Evolutionary conservation across 2,113 vertebrate species (phyloP), one percentile per base, ranked within the genome.

Genomic region (Puma concolor): DNA sequence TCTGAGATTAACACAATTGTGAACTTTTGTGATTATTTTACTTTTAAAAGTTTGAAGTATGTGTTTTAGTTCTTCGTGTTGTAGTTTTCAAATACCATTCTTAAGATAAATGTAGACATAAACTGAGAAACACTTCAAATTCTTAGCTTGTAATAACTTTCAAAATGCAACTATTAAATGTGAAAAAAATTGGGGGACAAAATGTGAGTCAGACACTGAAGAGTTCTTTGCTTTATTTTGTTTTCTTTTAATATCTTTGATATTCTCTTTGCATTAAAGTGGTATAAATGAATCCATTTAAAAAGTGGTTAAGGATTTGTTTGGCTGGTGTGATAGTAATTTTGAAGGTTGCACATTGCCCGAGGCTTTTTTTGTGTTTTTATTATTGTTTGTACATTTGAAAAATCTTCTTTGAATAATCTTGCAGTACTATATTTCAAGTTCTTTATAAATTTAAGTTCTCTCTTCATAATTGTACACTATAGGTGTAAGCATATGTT

Each of bases 371-470:
- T 60, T 95, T 95, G 38, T 98, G 77, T 96, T 92, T 95, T 96
- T 97, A 93, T 96, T 90, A 83, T 67, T 86, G 85, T 98, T 97
- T 98, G 98, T 98, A 98, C 98, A 96, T 96, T 98, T 96, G 98
- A 98, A 92, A 97, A 94, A 98, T 97, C 97, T 67, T 82, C 82
- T 97, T 98, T 89, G 76, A 94, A 48, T 98, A 88, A 93, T 80
- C 38, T 93, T 95, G 63, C 21, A 94, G 79, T 97, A 57, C 94
- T 97, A 64, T 97, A 96, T 96, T 97, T 98, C 88, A 95, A 19
- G 93, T 94, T 93, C 92, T 97, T 96, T 96, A 83, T 87, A 87
- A 97, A 94, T 89, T 87, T 92, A 97, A 86, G 50, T 69, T 31
- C 92, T 69, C 91, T 95, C 94, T 21, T 86, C 96, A 44, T 54